These are phyloP conservation scores for Pseudocheirus occidentalis DNA, from an alignment of 2,797 vertebrate species.

Conservation along the genomic window DNA sequence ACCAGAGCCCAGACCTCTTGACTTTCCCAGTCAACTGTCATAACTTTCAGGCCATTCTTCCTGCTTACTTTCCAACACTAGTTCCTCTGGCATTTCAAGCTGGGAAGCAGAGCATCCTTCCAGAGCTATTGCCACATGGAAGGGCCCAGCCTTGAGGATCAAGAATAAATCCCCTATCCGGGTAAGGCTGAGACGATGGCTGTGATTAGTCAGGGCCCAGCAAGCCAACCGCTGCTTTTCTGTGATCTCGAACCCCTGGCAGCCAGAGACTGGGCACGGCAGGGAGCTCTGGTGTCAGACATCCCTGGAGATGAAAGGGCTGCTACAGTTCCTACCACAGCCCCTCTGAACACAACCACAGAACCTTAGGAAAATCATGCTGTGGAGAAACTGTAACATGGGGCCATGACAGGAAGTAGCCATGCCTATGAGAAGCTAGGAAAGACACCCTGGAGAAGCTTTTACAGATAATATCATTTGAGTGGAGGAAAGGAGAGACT, in stretches of 20 bases:
- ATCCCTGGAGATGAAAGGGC: conserved; percentile 48
- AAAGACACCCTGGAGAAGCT: background rate
- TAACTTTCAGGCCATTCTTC: background rate
- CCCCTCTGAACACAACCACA: background rate
- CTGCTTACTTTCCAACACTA: background rate
- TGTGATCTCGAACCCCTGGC: conserved; percentile 45
- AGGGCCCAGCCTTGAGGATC: background rate
- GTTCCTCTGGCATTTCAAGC: background rate
- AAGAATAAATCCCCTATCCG: conserved; percentile 9
- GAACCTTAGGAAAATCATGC: background rate
- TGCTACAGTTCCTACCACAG: background rate
- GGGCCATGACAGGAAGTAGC: background rate
- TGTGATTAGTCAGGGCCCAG: conserved; percentile 50
- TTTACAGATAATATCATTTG: background rate
- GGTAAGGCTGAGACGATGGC: conserved; percentile 55
- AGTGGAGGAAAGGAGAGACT: background rate
- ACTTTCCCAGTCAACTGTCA: background rate
- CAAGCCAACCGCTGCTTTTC: conserved; percentile 23
- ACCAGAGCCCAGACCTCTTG: background rate
- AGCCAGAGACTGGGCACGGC: background rate
- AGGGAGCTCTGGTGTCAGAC: conserved; percentile 1
- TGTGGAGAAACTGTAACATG: background rate
- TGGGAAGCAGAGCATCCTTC: background rate
- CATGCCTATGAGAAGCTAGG: background rate
- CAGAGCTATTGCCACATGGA: background rate